Percentiles rank a stretch among this genome's conserved stretches.
These are phyloP conservation scores for Aphidius ervi DNA, from an alignment of 1,140 invertebrate species.

Conservation along the genomic window DNA sequence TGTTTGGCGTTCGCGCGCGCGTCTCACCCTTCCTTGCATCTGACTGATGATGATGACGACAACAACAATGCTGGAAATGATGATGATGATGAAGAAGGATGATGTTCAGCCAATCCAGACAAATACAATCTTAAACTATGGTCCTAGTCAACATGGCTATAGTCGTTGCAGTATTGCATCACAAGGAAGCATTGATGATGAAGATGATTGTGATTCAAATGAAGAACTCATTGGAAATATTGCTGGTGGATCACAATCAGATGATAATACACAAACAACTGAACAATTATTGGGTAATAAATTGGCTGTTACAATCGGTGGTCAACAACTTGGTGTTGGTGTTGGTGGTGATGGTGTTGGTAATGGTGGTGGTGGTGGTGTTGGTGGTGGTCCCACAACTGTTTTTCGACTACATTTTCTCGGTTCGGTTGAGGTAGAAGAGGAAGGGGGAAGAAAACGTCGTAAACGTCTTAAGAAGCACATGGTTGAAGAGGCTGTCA, in stretches of 20 bases:
- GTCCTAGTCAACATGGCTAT: slow-evolving; percentile 44
- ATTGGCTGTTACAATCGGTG: slow-evolving; percentile 41
- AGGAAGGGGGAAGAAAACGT: slow-evolving; percentile 66
- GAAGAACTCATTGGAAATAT: slow-evolving; percentile 50
- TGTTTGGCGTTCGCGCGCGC: slow-evolving; percentile 44
- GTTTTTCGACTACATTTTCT: slow-evolving; percentile 79
- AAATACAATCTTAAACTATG: slow-evolving; percentile 48
- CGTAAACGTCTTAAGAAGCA: slow-evolving; percentile 79
- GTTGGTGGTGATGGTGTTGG: slow-evolving; percentile 35
- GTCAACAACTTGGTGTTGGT: slow-evolving; percentile 35
- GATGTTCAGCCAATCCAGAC: slow-evolving; percentile 45
- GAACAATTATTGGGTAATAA: slow-evolving; percentile 23
- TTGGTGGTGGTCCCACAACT: slow-evolving; percentile 52
- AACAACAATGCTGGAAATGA: slow-evolving; percentile 22
- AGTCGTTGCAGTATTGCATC: slow-evolving; percentile 49
- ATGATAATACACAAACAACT: slow-evolving; percentile 15
- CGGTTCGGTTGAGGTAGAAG: slow-evolving; percentile 80
- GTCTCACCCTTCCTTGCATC: neutral
- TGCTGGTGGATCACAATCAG: slow-evolving; percentile 47
- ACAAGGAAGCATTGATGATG: slow-evolving; percentile 50
- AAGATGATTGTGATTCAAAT: slow-evolving; percentile 50
- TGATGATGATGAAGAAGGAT: slow-evolving; percentile 38
- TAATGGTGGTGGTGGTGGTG: slow-evolving; percentile 23
- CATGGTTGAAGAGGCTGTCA: slow-evolving; percentile 95
- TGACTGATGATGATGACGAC: neutral